A percentile compares a stretch with the other conserved stretches of the same genome.
phyloP scores from a whole-genome alignment of 2,797 vertebrate genomes.

The Antennarius maculatus region DNA sequence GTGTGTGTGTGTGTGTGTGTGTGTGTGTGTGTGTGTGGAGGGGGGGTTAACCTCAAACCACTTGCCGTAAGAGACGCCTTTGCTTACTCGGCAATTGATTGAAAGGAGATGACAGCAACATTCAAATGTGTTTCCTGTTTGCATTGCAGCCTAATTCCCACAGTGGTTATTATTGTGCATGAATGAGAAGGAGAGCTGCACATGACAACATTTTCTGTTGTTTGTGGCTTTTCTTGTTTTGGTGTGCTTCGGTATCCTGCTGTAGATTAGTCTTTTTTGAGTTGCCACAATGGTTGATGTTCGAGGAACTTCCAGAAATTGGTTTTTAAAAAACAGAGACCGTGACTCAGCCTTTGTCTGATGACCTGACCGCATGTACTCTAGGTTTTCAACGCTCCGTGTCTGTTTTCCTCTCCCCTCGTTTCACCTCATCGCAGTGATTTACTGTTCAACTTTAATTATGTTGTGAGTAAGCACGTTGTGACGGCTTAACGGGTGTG shows the following conservation, averaged over 20 bases:
- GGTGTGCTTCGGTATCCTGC: conserved; percentile 1
- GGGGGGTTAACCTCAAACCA: conserved; percentile 51
- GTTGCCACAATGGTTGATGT: conserved; percentile 35
- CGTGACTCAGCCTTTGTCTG: conserved; percentile 47
- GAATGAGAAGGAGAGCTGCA: conserved; percentile 3
- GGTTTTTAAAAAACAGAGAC: conserved; percentile 30
- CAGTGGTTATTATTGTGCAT: conserved; percentile 23
- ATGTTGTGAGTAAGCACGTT: conserved; percentile 38
- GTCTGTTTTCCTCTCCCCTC: conserved; percentile 19
- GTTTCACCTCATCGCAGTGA: conserved; percentile 44
- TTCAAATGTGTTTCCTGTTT: conserved; percentile 43
- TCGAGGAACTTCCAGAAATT: conserved; percentile 37
- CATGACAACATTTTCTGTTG: conserved; percentile 1
- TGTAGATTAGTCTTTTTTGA: conserved; percentile 21
- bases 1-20: too few species aligned
- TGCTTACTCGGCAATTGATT: background rate
- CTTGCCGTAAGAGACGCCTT: conserved; percentile 39
- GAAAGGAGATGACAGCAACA: conserved; percentile 6
- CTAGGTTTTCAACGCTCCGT: conserved; percentile 23
- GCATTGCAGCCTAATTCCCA: background rate
- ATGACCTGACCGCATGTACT: conserved; percentile 32
- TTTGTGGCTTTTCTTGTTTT: conserved; percentile 10
- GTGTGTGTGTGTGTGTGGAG: too few species aligned
- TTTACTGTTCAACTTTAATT: conserved; percentile 51
- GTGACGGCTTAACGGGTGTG: conserved; percentile 19